Conservation (phyloP, 2,113 vertebrate genomes). For the Cottus gobio region DNA sequence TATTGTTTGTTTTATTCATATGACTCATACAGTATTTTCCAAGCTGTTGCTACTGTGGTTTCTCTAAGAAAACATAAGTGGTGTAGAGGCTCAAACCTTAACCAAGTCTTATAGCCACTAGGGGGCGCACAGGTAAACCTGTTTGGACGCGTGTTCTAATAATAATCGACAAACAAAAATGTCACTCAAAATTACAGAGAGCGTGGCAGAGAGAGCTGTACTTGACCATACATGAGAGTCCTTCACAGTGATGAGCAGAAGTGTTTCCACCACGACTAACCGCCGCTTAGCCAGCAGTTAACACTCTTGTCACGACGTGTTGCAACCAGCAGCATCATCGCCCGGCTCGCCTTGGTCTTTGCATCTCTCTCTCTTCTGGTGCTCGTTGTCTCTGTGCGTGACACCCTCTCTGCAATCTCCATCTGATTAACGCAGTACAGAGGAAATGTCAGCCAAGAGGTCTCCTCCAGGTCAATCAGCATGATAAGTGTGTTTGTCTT, state of each 20-base stretch:
- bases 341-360: not conserved
- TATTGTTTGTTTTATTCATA: no score
- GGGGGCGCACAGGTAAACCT: no score
- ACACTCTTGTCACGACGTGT: conserved; percentile 37
- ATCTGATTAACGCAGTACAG: conserved; percentile 31
- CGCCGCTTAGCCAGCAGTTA: conserved; percentile 46
- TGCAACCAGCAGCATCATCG: conserved; percentile 27
- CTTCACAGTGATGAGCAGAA: conserved; percentile 49
- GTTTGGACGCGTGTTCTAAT: no score
- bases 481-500: not conserved
- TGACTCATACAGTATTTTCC: no score
- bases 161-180: no score
- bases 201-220: not conserved
- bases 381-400: not conserved
- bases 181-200: not conserved
- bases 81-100: no score
- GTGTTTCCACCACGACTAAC: conserved; percentile 42
- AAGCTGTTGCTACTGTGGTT: no score
- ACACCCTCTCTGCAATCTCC: conserved; percentile 17
- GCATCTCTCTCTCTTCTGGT: not conserved
- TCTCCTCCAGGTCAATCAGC: conserved; percentile 30
- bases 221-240: conserved; percentile 44
- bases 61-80: no score
- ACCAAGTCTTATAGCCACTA: no score
- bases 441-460: conserved; percentile 17